phyloP scores from a whole-genome alignment of 2,797 vertebrate genomes.

The Varecia variegata region DNA sequence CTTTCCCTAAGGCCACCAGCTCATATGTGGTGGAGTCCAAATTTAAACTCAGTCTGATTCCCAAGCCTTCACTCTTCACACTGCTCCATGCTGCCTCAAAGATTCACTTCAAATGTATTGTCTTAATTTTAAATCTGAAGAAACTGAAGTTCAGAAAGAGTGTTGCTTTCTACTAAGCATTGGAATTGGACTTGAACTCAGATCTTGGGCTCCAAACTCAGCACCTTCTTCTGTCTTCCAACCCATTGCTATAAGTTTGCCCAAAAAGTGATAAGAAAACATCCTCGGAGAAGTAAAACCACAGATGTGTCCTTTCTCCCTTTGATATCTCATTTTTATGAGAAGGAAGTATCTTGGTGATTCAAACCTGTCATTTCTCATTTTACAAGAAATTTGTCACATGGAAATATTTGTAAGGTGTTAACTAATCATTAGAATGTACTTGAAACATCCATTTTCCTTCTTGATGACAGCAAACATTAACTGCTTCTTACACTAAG shows the following conservation, averaged over 20 bases:
- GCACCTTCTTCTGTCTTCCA: not conserved
- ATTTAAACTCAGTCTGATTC: not conserved
- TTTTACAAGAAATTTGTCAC: constrained; percentile 44
- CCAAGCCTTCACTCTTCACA: not conserved
- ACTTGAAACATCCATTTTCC: constrained; percentile 59
- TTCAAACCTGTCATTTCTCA: constrained; percentile 24
- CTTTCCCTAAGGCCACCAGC: not conserved
- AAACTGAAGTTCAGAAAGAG: not conserved
- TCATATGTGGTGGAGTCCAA: not conserved
- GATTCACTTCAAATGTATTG: not conserved
- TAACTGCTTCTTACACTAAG: constrained; percentile 65
- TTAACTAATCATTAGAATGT: constrained; percentile 66
- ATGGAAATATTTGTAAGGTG: constrained; percentile 66
- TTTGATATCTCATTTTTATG: not conserved
- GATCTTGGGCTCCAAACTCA: not conserved
- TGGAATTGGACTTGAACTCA: not conserved
- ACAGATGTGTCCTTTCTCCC: not conserved
- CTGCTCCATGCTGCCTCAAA: not conserved
- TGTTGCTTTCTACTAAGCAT: not conserved
- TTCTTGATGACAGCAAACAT: constrained; percentile 62
- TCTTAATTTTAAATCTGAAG: not conserved
- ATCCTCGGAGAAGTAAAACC: not conserved
- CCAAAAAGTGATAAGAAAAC: not conserved
- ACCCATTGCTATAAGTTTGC: not conserved
- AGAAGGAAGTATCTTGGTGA: constrained; percentile 19